phyloP scores from a whole-genome alignment of 2,797 vertebrate genomes.

The Cyprinodon diabolis region DNA sequence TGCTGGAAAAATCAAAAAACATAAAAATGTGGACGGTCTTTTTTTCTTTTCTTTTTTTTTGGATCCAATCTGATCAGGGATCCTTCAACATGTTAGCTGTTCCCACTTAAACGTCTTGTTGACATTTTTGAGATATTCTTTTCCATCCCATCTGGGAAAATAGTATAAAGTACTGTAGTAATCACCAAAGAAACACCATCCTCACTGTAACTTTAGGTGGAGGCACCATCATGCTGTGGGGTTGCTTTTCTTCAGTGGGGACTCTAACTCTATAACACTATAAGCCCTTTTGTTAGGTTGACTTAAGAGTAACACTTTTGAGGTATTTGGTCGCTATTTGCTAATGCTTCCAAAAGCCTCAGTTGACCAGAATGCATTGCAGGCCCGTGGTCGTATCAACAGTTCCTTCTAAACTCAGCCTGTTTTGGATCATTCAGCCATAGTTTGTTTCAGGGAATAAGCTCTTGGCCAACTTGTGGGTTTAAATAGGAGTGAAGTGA shows the following conservation, averaged over 20 bases:
- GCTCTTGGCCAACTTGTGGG: constrained; percentile 33
- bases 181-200: neutral
- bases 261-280: neutral
- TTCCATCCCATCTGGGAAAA: neutral
- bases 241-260: neutral
- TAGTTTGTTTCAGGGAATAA: constrained; percentile 26
- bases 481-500: constrained; percentile 6
- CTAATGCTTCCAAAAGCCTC: constrained; percentile 8
- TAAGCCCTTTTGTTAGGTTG: constrained; percentile 1
- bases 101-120: too few species aligned
- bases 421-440: constrained; percentile 13
- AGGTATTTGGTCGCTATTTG: neutral
- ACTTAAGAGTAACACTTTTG: neutral
- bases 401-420: constrained; percentile 25
- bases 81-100: too few species aligned
- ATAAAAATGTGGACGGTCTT: neutral
- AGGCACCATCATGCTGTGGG: neutral
- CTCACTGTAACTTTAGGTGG: neutral
- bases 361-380: constrained; percentile 3
- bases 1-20: neutral
- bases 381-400: constrained; percentile 12
- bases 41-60: neutral
- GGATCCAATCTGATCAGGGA: too few species aligned
- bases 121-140: too few species aligned
- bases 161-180: too few species aligned